Conservation (phyloP, 2,797 vertebrate species). For the Gouania willdenowi region DNA sequence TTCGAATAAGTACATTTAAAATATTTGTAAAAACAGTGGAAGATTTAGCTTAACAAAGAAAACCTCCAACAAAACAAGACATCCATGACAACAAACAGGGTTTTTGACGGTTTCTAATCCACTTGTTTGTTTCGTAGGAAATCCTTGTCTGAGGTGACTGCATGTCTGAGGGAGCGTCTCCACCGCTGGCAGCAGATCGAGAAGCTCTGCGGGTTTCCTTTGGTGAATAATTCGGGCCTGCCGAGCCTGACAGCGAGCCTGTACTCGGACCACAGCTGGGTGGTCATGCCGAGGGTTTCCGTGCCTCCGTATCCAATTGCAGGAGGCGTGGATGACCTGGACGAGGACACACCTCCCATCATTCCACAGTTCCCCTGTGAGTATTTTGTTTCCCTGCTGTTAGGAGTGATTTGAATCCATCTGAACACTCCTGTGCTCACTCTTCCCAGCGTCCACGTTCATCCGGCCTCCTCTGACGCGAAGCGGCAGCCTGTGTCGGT, state of each 20-base stretch:
- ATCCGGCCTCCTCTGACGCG: constrained; percentile 82
- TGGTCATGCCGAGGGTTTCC: constrained; percentile 95
- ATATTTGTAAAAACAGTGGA: too few species aligned
- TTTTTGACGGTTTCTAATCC: too few species aligned
- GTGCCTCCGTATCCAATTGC: constrained; percentile 96
- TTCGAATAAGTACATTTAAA: too few species aligned
- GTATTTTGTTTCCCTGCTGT: constrained; percentile 19
- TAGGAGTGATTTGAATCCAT: too few species aligned
- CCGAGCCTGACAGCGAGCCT: constrained; percentile 92
- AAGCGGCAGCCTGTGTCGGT: constrained; percentile 92
- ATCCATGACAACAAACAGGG: too few species aligned
- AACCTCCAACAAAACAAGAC: too few species aligned
- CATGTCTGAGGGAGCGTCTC: constrained; percentile 92
- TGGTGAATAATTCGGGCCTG: constrained; percentile 93
- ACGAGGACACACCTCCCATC: constrained; percentile 96
- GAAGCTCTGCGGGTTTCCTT: constrained; percentile 93
- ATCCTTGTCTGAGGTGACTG: constrained; percentile 92
- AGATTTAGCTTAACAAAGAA: too few species aligned
- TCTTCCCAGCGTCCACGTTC: constrained; percentile 70
- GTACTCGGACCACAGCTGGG: constrained; percentile 98
- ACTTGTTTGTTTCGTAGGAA: constrained; percentile 74
- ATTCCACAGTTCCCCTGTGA: constrained; percentile 91
- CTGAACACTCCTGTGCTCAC: too few species aligned
- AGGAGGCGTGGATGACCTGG: constrained; percentile 96
- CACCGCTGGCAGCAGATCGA: constrained; percentile 99